phyloP scores from a whole-genome alignment of 1,140 invertebrate genomes.

The Zaprionus ornatus region DNA sequence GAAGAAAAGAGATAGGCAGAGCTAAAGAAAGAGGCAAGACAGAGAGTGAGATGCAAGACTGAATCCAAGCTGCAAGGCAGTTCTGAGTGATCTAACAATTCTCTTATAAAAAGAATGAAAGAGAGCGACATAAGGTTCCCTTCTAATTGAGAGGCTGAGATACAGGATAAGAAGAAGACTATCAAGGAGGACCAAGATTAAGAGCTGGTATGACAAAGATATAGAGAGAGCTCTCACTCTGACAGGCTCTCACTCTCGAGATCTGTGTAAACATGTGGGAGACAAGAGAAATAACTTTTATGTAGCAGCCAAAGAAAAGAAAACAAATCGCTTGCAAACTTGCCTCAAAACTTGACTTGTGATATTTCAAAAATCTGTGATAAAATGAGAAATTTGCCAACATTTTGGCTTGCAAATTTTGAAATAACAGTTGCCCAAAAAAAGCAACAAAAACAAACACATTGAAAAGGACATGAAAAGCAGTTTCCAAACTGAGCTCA shows the following conservation, averaged over 20 bases:
- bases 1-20: not conserved
- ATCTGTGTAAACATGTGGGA: not conserved
- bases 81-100: not conserved
- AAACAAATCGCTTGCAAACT: not conserved
- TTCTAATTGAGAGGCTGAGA: too few species aligned
- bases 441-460: conserved; percentile 17
- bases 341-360: not conserved
- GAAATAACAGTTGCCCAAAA: not conserved
- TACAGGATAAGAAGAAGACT: too few species aligned
- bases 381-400: not conserved
- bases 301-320: not conserved
- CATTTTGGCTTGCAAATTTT: not conserved
- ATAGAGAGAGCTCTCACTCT: not conserved
- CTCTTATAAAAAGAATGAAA: not conserved
- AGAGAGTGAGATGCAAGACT: not conserved
- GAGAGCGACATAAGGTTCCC: too few species aligned
- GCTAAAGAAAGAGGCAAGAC: not conserved
- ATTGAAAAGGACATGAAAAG: conserved; percentile 32
- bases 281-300: not conserved
- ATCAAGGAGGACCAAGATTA: too few species aligned
- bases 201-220: too few species aligned
- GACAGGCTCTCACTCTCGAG: too few species aligned
- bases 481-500: conserved; percentile 50
- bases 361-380: not conserved
- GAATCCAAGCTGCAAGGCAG: not conserved